Percentiles rank a stretch among this genome's conserved stretches.
Conservation (phyloP, 2,888 invertebrate genomes). For the Leptopilina drosophilae region DNA sequence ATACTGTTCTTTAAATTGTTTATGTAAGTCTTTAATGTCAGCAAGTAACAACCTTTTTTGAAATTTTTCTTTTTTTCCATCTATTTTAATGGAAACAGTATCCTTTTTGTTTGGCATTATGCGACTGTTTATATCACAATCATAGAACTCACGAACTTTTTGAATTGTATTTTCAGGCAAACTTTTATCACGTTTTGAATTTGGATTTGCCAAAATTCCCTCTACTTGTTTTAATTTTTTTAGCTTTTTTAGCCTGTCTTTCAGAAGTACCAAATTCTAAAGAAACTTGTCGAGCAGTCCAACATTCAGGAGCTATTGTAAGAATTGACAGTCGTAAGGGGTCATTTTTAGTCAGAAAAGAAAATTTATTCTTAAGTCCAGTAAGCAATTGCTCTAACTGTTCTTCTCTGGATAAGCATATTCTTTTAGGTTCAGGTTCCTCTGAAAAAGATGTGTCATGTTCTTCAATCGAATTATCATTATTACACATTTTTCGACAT, state of each 20-base stretch:
- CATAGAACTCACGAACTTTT: background rate
- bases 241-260: background rate
- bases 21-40: background rate
- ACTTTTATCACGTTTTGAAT: background rate
- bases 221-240: background rate
- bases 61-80: background rate
- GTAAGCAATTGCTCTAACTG: no score
- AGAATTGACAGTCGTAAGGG: no score
- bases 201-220: background rate
- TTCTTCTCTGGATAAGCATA: no score
- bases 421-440: no score
- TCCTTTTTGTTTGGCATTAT: background rate
- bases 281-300: background rate
- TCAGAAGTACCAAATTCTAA: background rate
- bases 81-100: background rate
- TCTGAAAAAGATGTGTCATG: no score
- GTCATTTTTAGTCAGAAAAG: no score
- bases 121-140: background rate
- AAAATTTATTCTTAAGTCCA: no score
- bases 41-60: background rate
- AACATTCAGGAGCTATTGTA: background rate
- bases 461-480: no score
- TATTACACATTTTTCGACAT: no score
- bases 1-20: background rate
- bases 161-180: background rate